Evolutionary conservation across 2,797 vertebrate genomes (phyloP).

Genomic region (Hapalemur alaotrensis): DNA sequence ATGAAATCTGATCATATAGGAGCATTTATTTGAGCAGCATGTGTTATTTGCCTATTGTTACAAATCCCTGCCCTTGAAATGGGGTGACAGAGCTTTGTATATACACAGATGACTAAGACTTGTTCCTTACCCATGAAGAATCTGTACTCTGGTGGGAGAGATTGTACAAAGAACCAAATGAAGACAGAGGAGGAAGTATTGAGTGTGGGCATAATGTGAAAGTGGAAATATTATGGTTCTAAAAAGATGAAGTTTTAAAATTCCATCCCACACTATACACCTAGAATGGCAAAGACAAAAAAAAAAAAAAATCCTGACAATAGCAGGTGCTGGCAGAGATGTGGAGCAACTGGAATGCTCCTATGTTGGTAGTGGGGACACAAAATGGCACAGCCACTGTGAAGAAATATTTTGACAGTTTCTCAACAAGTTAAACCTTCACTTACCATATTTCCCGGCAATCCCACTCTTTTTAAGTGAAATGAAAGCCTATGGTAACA

Average conservation of each 20-base stretch:
- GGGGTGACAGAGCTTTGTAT: background rate
- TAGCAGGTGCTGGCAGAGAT: background rate
- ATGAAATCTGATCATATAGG: background rate
- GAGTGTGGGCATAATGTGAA: background rate
- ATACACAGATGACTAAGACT: background rate
- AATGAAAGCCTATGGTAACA: background rate
- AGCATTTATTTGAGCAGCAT: background rate
- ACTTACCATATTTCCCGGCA: background rate
- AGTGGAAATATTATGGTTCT: constrained; percentile 11
- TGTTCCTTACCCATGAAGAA: background rate
- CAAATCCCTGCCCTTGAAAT: background rate
- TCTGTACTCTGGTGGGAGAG: background rate
- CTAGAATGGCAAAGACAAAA: background rate
- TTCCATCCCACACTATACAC: background rate
- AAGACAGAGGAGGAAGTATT: background rate
- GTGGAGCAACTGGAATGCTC: background rate
- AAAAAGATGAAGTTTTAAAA: constrained; percentile 33
- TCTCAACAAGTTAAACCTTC: background rate
- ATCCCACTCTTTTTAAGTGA: background rate
- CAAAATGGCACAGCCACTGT: too few relatives aligned
- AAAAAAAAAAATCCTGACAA: background rate
- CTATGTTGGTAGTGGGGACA: background rate
- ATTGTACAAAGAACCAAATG: background rate
- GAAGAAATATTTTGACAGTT: background rate
- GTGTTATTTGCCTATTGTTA: background rate